These are phyloP conservation scores for Myotis vivesi DNA, from an alignment of 2,797 vertebrate species.

Conservation along the genomic window DNA sequence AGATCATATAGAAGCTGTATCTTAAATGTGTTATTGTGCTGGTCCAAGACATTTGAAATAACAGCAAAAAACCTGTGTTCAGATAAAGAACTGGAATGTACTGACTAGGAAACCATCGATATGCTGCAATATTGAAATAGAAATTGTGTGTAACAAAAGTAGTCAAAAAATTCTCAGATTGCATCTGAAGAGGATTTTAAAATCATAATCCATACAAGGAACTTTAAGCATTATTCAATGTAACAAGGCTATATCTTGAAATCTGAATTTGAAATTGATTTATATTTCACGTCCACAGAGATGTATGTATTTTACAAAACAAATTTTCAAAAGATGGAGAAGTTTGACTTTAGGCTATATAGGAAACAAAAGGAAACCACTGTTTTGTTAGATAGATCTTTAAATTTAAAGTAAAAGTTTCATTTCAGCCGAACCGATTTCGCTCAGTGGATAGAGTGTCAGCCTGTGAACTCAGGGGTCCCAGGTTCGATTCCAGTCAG, in stretches of 20 bases:
- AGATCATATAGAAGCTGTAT: constrained; percentile 55
- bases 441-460: too few relatives aligned
- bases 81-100: constrained; percentile 63
- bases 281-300: constrained; percentile 1
- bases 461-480: too few relatives aligned
- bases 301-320: constrained; percentile 51
- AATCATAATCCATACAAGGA: constrained; percentile 60
- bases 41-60: constrained; percentile 61
- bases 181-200: constrained; percentile 63
- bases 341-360: neutral
- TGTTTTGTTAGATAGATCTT: constrained; percentile 52
- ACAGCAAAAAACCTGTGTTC: constrained; percentile 36
- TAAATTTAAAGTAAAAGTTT: constrained; percentile 47
- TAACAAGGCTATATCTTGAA: constrained; percentile 27
- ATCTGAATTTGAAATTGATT: constrained; percentile 22
- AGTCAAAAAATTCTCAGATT: constrained; percentile 67
- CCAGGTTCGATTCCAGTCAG: too few relatives aligned
- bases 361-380: constrained; percentile 47
- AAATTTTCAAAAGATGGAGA: constrained; percentile 31
- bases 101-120: constrained; percentile 52
- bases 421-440: too few relatives aligned
- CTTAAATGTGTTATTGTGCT: constrained; percentile 57
- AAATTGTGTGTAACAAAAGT: constrained; percentile 76
- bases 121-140: constrained; percentile 70
- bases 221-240: constrained; percentile 48